Percentiles rank a stretch among this genome's conserved stretches.
Evolutionary conservation across 2,797 vertebrate species (phyloP).

Genomic region (Notoglanidium macrostoma): DNA sequence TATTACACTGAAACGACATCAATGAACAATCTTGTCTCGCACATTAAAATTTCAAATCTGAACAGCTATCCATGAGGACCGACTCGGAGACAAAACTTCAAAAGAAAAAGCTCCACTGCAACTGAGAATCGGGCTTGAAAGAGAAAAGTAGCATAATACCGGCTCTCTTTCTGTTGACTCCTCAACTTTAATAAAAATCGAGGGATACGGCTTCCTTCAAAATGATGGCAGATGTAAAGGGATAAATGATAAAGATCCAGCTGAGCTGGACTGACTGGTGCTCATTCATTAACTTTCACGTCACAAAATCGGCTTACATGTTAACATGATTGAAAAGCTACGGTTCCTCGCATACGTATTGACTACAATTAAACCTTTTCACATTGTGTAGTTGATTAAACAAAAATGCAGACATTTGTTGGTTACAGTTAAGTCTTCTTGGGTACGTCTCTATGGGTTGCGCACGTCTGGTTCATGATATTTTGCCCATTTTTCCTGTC

Average conservation of each 20-base stretch:
- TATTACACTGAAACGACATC: neutral
- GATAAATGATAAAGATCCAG: neutral
- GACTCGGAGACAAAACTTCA: neutral
- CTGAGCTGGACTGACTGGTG: neutral
- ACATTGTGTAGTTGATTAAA: neutral
- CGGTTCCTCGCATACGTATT: neutral
- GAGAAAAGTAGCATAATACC: neutral
- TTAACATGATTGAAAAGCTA: neutral
- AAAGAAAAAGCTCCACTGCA: neutral
- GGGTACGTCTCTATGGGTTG: neutral
- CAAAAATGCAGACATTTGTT: neutral
- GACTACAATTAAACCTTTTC: neutral
- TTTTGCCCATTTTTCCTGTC: neutral
- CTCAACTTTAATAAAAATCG: neutral
- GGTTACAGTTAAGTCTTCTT: neutral
- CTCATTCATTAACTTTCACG: neutral
- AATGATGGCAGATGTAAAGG: neutral
- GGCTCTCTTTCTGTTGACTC: neutral
- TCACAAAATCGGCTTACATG: neutral
- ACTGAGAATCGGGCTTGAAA: neutral
- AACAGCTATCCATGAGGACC: neutral
- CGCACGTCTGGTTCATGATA: neutral
- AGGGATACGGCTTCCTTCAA: neutral
- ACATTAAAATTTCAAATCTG: neutral
- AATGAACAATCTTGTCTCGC: neutral